Base-by-base conservation (phyloP, 1,140 invertebrate species). In the Coboldia fuscipes region DNA sequence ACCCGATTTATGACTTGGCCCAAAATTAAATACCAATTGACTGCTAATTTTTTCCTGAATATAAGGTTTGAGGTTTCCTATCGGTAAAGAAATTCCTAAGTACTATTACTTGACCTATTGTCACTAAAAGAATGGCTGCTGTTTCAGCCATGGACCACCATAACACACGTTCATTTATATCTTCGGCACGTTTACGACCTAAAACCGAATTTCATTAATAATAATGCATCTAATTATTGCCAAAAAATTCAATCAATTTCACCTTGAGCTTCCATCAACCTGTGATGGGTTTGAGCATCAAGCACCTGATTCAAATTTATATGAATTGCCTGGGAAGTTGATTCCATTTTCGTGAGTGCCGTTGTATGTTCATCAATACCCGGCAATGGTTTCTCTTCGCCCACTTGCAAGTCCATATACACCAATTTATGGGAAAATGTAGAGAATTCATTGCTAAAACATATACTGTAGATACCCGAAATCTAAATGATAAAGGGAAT, bases 391-490 rank as follows among this genome's bases (percentile, higher is more conserved):
- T 66, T 58, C 56, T 97, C 89, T 20, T 93, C 84, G 2, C 90
- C 90, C 21, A 92, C 82, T 73, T 92, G 84, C 43, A 97, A 84
- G 56, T 97, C 93, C 75, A 99, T 86, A 57, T 98, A 99, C 9
- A 99, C 84, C 38, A 97, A 68, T 63, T 99, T 99, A 49, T 99
- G 94, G n/a, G 89, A 93, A 60, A 97, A 97, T 24, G 93, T 97
- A 27, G 93, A 97, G 57, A 99, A 99, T 57, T 98, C 92, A 63
- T 99, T 99, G 49, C 89, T 94, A 54, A 99, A 99, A 59, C 96
- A 99, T 10, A 81, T 81, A 33, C 71, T 68, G 50, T 90, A 92
- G 4, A 81, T 64, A 38, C 86, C 85, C 50, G 46, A 37, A 44
- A 54, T 39, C 30, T 36, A 10, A 34, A 37, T 35, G 15, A 29